Base-by-base conservation (phyloP, 2,888 invertebrate genomes). In the Megalurothrips usitatus region DNA sequence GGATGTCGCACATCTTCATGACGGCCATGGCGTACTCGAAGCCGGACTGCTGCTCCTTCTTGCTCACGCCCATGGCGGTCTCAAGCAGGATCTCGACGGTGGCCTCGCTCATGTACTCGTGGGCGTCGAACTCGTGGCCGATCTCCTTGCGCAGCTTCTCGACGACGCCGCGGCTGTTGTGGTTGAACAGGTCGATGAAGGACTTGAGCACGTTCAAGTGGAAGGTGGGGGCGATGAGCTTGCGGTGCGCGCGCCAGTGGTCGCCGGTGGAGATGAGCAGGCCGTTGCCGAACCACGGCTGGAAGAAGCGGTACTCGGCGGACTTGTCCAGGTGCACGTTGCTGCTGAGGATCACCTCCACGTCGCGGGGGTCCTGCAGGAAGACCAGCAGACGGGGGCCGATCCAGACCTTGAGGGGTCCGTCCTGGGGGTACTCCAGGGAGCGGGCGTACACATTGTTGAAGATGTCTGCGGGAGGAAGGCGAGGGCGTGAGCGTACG, bases 51-150 rank as follows among this genome's bases (percentile, higher is more conserved):
- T 95, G 95, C 0, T 94, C 94, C 83, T 90, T 91, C 86, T 94
- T 94, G 84, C 93, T 94, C 0, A 95, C 95, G 80, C 95, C 95
- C 95, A 95, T 95, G 0, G 94, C 95, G 63, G 95, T 95, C 90
- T 95, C 85, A 26, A 86, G 82, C 52, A 86, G 83, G 43, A 85
- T 86, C 79, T 86, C 86, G 10, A 86, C 86, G 0, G 86, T 86
- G 80, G 85, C 84, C 80, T 86, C 85, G 82, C 85, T 84, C 85
- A 86, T 85, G 83, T 85, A 85, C 83, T 86, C 85, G 83, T 86
- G 86, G 47, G 84, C 84, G 83, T 86, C 86, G 81, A 86, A 85
- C 79, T 83, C 83, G 78, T 84, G 84, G 48, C 83, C 83, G 23
- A 83, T 83, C 79, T 84, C 84, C 78, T 83, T 84, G 48, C 82